A percentile compares a stretch with the other conserved stretches of the same genome.
Conservation (phyloP, 2,797 vertebrate species). For the Haliaeetus albicilla region DNA sequence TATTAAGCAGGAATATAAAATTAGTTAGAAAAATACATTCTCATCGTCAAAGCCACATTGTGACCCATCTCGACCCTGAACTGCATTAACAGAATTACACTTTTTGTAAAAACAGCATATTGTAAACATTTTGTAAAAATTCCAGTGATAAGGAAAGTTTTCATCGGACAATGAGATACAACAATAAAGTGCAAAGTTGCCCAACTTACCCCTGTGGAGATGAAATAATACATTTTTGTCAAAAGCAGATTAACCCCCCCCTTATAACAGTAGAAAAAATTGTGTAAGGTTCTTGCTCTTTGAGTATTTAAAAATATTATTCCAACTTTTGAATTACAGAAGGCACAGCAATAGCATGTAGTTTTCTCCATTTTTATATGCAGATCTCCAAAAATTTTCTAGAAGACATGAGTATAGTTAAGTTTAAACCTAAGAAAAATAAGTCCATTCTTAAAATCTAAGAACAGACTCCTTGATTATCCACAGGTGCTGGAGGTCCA, state of each 20-base stretch:
- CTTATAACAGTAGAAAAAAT: rapidly evolving
- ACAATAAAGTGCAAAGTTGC: background rate
- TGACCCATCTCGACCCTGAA: background rate
- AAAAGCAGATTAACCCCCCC: background rate
- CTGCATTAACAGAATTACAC: background rate
- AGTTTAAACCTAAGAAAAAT: background rate
- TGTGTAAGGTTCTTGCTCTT: background rate
- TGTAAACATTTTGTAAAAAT: no score
- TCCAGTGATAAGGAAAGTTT: background rate
- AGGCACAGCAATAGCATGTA: background rate
- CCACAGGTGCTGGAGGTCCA: background rate
- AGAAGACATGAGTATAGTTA: background rate
- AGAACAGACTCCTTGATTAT: background rate
- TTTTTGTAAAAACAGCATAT: background rate
- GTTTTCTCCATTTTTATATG: background rate
- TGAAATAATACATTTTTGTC: background rate
- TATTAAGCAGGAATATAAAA: background rate
- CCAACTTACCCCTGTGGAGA: background rate
- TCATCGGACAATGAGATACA: background rate
- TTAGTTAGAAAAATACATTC: background rate
- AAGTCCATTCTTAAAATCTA: background rate
- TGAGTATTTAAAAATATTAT: background rate
- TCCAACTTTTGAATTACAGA: background rate
- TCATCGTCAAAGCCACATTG: background rate
- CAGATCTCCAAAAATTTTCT: background rate